These are phyloP conservation scores for Heliocidaris erythrogramma DNA, from an alignment of 35 echinoderm and acorn worm species.

Conservation along the genomic window DNA sequence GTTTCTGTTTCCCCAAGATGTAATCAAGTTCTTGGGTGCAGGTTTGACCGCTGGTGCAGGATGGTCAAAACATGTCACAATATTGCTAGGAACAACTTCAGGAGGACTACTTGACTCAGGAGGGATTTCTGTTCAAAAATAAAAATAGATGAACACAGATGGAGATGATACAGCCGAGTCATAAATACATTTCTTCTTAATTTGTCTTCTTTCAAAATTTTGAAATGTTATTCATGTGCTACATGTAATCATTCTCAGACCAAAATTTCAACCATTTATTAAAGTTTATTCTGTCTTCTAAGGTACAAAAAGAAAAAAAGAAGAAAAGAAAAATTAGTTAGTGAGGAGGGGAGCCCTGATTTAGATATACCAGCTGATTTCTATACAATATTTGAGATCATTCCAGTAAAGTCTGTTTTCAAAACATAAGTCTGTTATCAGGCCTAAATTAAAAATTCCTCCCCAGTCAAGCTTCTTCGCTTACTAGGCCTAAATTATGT, in stretches of 20 bases:
- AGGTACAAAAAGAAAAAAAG: too few species aligned
- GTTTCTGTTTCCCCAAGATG: conserved; percentile 14
- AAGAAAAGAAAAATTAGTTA: too few species aligned
- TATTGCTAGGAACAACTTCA: not conserved
- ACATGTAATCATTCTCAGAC: not conserved
- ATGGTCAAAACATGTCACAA: not conserved
- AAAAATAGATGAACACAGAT: not conserved
- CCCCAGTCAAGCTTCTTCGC: too few species aligned
- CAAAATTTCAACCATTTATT: not conserved
- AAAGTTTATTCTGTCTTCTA: not conserved
- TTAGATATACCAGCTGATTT: too few species aligned
- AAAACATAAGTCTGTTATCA: too few species aligned
- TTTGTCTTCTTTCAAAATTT: not conserved
- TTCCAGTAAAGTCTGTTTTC: too few species aligned
- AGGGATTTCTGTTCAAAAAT: not conserved
- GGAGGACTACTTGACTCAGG: not conserved
- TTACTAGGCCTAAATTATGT: too few species aligned
- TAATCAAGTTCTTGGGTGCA: conserved; percentile 22
- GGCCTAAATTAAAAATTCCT: too few species aligned
- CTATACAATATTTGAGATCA: too few species aligned
- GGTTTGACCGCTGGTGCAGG: not conserved
- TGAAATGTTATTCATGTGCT: too few species aligned
- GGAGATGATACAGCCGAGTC: not conserved
- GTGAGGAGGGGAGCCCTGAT: too few species aligned
- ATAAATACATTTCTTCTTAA: too few species aligned